phyloP scores from a whole-genome alignment of 2,888 invertebrate genomes.

The Nudaria mundana region DNA sequence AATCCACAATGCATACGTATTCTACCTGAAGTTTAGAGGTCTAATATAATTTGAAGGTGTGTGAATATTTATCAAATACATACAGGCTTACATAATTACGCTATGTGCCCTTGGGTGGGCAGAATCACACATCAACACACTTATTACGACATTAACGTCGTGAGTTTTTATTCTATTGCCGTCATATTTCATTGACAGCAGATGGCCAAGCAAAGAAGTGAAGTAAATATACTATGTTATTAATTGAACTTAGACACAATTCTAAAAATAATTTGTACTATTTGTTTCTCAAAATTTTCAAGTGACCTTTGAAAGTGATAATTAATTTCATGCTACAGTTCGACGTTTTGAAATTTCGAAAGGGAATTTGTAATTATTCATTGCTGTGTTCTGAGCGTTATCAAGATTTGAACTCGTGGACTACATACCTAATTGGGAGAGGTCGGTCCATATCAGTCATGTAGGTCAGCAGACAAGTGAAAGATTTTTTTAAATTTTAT shows the following conservation, averaged over 20 bases:
- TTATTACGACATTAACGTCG: no score
- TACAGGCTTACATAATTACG: no score
- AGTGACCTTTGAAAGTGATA: constrained; percentile 5
- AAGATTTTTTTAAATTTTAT: no score
- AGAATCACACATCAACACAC: no score
- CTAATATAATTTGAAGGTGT: background rate
- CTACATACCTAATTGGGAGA: constrained; percentile 17
- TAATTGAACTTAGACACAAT: constrained; percentile 18
- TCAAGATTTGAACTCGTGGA: constrained; percentile 9
- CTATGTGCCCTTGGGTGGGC: no score
- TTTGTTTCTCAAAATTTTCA: constrained; percentile 4
- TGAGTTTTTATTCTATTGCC: no score
- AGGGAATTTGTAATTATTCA: constrained; percentile 7
- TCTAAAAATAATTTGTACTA: constrained; percentile 11
- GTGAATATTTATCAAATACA: no score
- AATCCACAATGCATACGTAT: background rate
- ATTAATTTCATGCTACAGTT: constrained; percentile 4
- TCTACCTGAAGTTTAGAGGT: background rate
- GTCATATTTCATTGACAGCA: no score
- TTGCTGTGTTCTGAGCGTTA: constrained; percentile 8
- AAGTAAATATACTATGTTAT: no score
- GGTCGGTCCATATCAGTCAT: background rate
- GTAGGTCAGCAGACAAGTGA: background rate
- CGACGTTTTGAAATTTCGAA: constrained; percentile 1
- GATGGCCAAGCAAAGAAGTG: no score